Evolutionary conservation across 1,140 invertebrate species (phyloP), one percentile per base, ranked within the genome.

Genomic region (Whitmania pigra): DNA sequence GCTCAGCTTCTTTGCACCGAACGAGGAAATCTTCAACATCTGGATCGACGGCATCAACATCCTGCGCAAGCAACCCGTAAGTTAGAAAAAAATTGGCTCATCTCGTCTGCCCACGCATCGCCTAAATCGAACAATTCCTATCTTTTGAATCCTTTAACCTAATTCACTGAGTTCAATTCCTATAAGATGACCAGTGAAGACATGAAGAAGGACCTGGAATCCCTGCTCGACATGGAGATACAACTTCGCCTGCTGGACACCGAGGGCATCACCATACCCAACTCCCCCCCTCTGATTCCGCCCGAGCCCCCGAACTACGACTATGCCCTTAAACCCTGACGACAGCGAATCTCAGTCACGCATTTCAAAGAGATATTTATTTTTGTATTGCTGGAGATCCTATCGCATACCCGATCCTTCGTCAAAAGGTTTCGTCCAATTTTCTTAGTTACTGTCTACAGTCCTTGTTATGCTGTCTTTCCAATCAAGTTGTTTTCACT

Each of bases 31-130:
- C 76, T 94, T 90, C 80, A 89, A 93, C 80, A 93, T 94, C 82
- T 97, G 94, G 94, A 92, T 90, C 1, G 94, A 98, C 84, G 94
- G 93, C 22, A 89, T 97, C 36, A 94, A 95, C 84, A 89, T 91
- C 40, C 83, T 97, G 69, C 83, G 96, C 15, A 88, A 87, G 13
- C 76, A 76, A 70, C 71, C 75, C 73, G 80, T 81, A 73, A 70
- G 75, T 54, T 18, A 70, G 49, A 11, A n/a, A 55, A 22, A 70
- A 49, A 49, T 7, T 49, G 15, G 31, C 31, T 36, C 31, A 1
- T 49, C 11, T 49, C 43, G 11, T 49, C 43, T 49, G 43, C 43
- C 13, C 43, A 11, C 9, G 15, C 15, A 13, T 49, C 15, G 43
- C 5, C 0, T 17, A 11, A 49, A 49, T 17, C 43, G 15, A 17